phyloP scores from a whole-genome alignment of 2,797 vertebrate species.

The Rhincodon typus region DNA sequence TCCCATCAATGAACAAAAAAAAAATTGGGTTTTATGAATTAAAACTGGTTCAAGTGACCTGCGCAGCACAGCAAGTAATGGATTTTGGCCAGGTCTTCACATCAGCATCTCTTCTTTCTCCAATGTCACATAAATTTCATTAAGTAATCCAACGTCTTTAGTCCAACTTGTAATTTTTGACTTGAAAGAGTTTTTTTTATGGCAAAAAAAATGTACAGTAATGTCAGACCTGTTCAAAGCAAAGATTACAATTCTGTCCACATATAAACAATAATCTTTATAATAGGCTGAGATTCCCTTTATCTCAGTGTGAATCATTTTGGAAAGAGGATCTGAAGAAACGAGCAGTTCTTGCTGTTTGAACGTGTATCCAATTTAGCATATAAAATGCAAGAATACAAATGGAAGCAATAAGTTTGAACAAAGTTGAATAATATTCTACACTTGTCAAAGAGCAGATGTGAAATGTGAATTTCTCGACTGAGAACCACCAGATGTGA shows the following conservation, averaged over 20 bases:
- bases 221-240: not conserved
- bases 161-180: slow-evolving; percentile 22
- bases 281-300: slow-evolving; percentile 21
- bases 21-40: not conserved
- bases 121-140: slow-evolving; percentile 14
- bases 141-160: slow-evolving; percentile 3
- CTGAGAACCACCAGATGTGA: slow-evolving; percentile 30
- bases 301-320: slow-evolving; percentile 34
- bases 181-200: slow-evolving; percentile 22
- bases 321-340: slow-evolving; percentile 33
- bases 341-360: slow-evolving; percentile 19
- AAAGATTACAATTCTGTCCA: slow-evolving; percentile 32
- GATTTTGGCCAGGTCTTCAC: not conserved
- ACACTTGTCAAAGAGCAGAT: slow-evolving; percentile 36
- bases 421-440: slow-evolving; percentile 25
- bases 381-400: slow-evolving; percentile 27
- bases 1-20: no score
- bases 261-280: slow-evolving; percentile 30
- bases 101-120: not conserved
- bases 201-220: not conserved
- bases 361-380: slow-evolving; percentile 36
- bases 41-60: not conserved
- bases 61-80: not conserved
- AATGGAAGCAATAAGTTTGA: slow-evolving; percentile 33
- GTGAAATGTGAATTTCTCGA: slow-evolving; percentile 12